These are phyloP conservation scores for Takifugu rubripes DNA, from an alignment of 2,797 vertebrate species.

Conservation along the genomic window DNA sequence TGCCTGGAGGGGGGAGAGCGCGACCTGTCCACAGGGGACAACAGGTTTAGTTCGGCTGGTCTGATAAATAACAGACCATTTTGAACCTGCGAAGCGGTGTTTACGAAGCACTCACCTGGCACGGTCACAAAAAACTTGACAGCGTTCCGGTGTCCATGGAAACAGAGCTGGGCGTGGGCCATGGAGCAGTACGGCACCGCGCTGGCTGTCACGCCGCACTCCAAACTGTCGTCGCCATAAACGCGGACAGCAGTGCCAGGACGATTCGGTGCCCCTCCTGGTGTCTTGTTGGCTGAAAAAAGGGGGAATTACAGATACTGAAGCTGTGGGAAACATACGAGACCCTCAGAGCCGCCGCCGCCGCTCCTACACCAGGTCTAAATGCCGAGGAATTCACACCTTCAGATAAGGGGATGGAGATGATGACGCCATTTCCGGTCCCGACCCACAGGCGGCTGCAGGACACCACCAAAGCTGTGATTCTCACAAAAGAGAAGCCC, in stretches of 20 bases:
- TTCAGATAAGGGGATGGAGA: constrained; percentile 96
- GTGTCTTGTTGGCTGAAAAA: constrained; percentile 68
- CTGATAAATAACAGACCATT: not conserved
- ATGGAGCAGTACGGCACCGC: constrained; percentile 97
- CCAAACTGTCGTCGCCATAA: constrained; percentile 82
- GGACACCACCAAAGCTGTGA: constrained; percentile 92
- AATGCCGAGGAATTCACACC: constrained; percentile 66
- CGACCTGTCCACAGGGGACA: constrained; percentile 76
- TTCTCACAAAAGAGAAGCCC: constrained; percentile 96
- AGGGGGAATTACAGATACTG: constrained; percentile 1
- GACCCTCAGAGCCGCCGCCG: no score
- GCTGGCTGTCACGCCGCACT: constrained; percentile 76
- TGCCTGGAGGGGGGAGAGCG: constrained; percentile 85
- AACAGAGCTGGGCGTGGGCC: constrained; percentile 97
- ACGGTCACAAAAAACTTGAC: constrained; percentile 96
- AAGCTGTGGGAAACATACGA: not conserved
- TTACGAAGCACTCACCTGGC: constrained; percentile 79
- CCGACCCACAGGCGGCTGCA: constrained; percentile 96
- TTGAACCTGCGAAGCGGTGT: no score
- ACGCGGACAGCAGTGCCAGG: constrained; percentile 88
- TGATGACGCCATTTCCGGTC: constrained; percentile 95
- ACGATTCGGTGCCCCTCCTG: constrained; percentile 69
- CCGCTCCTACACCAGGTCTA: no score
- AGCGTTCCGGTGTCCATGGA: constrained; percentile 93
- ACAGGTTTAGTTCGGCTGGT: not conserved